phyloP scores from a whole-genome alignment of 2,888 invertebrate genomes.

The Ptilodon capucinus region DNA sequence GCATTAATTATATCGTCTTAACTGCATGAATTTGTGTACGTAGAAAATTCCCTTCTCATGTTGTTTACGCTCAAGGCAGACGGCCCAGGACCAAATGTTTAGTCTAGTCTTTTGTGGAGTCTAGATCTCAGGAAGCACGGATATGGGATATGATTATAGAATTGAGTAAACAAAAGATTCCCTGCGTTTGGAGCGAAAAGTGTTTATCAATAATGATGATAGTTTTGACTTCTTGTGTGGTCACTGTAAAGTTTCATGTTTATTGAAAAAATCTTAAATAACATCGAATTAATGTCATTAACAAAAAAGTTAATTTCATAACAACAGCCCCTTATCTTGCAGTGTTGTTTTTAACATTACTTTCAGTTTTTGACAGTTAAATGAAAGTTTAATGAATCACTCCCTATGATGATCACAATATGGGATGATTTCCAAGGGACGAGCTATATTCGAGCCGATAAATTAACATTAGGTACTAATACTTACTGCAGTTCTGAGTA shows the following conservation, averaged over 20 bases:
- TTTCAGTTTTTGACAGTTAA: too few relatives aligned
- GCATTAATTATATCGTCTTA: neutral
- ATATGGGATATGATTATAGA: conserved; percentile 17
- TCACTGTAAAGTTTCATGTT: too few relatives aligned
- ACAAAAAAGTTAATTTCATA: too few relatives aligned
- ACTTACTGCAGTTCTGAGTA: neutral
- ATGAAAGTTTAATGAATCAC: neutral
- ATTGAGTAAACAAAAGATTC: neutral
- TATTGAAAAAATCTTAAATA: too few relatives aligned
- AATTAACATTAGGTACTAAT: neutral
- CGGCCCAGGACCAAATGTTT: conserved; percentile 39
- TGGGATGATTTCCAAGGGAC: neutral
- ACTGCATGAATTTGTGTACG: neutral
- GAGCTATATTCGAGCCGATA: neutral
- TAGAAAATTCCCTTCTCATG: conserved; percentile 26
- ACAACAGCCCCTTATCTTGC: too few relatives aligned
- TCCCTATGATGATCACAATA: neutral
- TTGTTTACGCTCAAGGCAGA: conserved; percentile 32
- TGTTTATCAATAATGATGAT: too few relatives aligned
- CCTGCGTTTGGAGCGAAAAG: neutral
- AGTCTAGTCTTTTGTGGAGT: conserved; percentile 47
- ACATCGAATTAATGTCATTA: too few relatives aligned
- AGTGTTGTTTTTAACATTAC: too few relatives aligned
- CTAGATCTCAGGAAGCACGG: conserved; percentile 41
- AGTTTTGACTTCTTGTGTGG: too few relatives aligned